Conservation (phyloP, 2,113 vertebrate genomes). For the Delphinapterus leucas region DNA sequence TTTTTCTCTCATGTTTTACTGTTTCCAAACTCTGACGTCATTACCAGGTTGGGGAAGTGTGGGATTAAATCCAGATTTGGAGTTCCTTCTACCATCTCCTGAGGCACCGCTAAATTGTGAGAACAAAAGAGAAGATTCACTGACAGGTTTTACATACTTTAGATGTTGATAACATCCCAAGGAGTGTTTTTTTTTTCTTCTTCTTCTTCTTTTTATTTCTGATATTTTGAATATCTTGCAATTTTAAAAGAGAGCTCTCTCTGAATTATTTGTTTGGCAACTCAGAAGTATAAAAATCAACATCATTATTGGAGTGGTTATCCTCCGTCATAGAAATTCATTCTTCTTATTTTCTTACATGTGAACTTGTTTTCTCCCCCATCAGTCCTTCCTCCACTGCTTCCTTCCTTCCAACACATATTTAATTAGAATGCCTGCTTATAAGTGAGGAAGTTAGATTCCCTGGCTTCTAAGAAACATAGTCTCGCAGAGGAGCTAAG, state of each 20-base stretch:
- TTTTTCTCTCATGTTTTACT: background rate
- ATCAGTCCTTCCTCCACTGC: background rate
- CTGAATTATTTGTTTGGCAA: background rate
- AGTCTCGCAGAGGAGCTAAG: background rate
- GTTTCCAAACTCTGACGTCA: background rate
- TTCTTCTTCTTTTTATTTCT: background rate
- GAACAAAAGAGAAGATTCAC: background rate
- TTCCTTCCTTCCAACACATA: background rate
- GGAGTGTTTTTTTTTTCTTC: background rate
- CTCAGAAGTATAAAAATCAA: background rate
- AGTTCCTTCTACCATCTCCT: background rate
- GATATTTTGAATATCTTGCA: background rate
- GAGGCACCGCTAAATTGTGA: background rate
- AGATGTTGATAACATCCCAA: background rate
- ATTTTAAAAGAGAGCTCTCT: background rate
- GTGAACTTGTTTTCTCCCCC: background rate
- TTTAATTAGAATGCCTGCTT: background rate
- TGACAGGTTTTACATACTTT: background rate
- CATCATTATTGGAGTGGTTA: background rate
- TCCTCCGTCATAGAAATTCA: background rate
- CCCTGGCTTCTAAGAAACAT: slow-evolving; percentile 12
- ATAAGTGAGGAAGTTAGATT: background rate
- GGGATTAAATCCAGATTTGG: background rate
- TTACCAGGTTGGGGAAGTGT: background rate
- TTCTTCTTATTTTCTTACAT: background rate